A percentile compares a stretch with the other conserved stretches of the same genome.
Conservation (phyloP, 2,888 invertebrate genomes). For the Exocentrus adspersus region DNA sequence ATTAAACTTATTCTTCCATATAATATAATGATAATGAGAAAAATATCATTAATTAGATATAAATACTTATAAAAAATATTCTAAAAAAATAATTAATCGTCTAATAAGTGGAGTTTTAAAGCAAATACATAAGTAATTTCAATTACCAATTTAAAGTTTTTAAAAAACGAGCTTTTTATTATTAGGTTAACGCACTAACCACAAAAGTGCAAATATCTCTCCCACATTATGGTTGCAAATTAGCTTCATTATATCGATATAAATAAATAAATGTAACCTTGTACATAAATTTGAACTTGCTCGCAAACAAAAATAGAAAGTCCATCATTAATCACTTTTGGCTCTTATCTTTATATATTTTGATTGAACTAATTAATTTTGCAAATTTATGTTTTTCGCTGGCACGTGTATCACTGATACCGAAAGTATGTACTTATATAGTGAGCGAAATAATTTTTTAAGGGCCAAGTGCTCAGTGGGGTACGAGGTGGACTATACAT, state of each 20-base stretch:
- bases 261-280: constrained; percentile 22
- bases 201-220: constrained; percentile 15
- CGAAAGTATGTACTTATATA: no score
- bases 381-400: not conserved
- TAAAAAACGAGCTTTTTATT: constrained; percentile 10
- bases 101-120: no score
- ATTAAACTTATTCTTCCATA: no score
- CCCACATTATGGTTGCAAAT: constrained; percentile 13
- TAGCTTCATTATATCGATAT: constrained; percentile 15
- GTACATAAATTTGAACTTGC: constrained; percentile 18
- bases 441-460: no score
- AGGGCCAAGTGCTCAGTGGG: no score
- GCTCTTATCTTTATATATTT: not conserved
- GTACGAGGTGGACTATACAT: no score
- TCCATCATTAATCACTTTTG: constrained; percentile 14
- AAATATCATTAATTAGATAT: no score
- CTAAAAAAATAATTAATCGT: no score
- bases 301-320: constrained; percentile 9
- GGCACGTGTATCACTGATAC: constrained; percentile 11
- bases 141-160: constrained; percentile 9
- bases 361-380: constrained; percentile 9
- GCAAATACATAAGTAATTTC: constrained; percentile 1
- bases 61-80: no score
- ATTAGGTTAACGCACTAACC: constrained; percentile 16
- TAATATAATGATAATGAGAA: no score